phyloP scores from a whole-genome alignment of 2,797 vertebrate genomes.

The Emydoidea blandingii region DNA sequence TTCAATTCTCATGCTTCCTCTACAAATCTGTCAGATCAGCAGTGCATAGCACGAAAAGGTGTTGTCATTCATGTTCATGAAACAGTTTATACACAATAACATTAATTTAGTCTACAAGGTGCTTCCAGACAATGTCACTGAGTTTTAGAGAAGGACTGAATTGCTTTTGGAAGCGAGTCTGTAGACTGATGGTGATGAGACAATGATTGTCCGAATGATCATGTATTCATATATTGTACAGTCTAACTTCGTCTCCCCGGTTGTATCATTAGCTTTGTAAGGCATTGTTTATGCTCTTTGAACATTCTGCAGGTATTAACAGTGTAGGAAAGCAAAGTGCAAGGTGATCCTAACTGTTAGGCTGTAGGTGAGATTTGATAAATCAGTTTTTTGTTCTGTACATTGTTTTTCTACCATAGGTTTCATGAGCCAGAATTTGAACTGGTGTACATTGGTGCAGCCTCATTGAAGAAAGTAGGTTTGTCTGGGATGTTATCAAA shows the following conservation, averaged over 20 bases:
- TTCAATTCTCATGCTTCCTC: not conserved
- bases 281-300: not conserved
- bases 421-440: not conserved
- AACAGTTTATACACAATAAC: conserved; percentile 6
- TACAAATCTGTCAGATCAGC: accelerated
- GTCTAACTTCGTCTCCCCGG: not conserved
- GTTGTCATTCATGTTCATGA: conserved; percentile 22
- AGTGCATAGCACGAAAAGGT: not conserved
- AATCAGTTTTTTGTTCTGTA: accelerated
- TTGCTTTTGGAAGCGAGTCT: not conserved
- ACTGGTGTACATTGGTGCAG: not conserved
- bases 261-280: accelerated
- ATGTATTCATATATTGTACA: accelerated
- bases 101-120: conserved; percentile 25
- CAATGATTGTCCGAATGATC: not conserved
- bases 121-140: not conserved
- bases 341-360: not conserved
- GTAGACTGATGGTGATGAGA: not conserved
- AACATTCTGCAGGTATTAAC: not conserved
- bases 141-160: conserved; percentile 43
- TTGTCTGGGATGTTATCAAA: not conserved
- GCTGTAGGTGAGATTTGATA: not conserved
- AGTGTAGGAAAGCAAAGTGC: not conserved
- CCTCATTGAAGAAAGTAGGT: not conserved
- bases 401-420: not conserved